phyloP scores from a whole-genome alignment of 2,888 invertebrate species.

The Chalcis sispes region DNA sequence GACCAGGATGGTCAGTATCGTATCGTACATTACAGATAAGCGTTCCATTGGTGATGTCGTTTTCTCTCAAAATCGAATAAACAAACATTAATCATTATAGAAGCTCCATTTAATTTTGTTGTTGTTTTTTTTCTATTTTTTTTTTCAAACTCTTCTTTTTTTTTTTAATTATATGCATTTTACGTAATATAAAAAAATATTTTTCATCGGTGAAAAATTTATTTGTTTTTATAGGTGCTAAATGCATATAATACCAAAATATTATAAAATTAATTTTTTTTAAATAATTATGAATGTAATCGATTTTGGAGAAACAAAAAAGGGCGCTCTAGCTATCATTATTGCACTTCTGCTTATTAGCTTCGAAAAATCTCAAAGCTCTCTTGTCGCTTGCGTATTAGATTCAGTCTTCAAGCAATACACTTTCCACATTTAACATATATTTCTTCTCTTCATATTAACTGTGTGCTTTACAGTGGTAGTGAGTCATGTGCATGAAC shows the following conservation, averaged over 20 bases:
- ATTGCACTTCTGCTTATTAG: conserved; percentile 52
- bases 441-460: conserved; percentile 41
- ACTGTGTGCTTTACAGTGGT: conserved; percentile 51
- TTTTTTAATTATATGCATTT: background rate
- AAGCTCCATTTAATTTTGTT: background rate
- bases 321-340: conserved; percentile 50
- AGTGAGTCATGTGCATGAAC: conserved; percentile 56
- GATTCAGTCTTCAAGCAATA: conserved; percentile 28
- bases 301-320: too few relatives aligned
- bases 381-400: conserved; percentile 41
- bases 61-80: conserved; percentile 42
- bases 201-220: background rate
- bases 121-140: background rate
- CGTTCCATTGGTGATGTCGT: conserved; percentile 42
- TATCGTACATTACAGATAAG: conserved; percentile 66
- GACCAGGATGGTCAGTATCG: conserved; percentile 76
- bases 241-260: background rate
- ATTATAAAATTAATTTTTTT: background rate
- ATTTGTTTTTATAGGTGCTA: background rate
- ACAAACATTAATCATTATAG: background rate
- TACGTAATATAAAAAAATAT: background rate
- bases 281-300: conserved; percentile 37
- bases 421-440: conserved; percentile 42
- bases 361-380: conserved; percentile 45
- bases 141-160: background rate